Percentiles rank a stretch among this genome's conserved stretches.
Evolutionary conservation across 2,888 invertebrate species (phyloP).

Genomic region (Parasteatoda lunata): DNA sequence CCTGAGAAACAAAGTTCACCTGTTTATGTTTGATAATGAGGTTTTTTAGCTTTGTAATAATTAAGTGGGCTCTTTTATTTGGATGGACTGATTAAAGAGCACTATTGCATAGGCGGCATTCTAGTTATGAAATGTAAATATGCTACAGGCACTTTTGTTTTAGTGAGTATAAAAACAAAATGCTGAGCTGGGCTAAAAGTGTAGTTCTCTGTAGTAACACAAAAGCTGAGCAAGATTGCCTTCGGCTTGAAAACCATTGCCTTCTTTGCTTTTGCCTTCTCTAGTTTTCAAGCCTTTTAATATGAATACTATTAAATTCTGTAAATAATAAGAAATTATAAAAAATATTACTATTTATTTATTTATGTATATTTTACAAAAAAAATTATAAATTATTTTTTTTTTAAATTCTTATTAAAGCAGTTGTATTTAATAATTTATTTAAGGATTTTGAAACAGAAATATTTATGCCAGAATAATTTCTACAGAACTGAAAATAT

Average conservation of each 20-base stretch:
- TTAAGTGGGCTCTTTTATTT: constrained; percentile 9
- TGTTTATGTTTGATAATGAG: constrained; percentile 72
- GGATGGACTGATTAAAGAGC: neutral
- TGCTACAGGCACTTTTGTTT: constrained; percentile 48
- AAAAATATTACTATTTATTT: neutral
- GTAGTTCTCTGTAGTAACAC: neutral
- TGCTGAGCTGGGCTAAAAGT: neutral
- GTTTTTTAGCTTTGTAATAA: constrained; percentile 8
- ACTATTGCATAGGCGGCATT: constrained; percentile 52
- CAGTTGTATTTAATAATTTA: too few relatives aligned
- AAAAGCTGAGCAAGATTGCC: constrained; percentile 11
- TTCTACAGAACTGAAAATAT: too few relatives aligned
- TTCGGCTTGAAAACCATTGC: constrained; percentile 32
- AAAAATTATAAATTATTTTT: too few relatives aligned
- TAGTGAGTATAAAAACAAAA: constrained; percentile 8
- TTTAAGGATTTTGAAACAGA: too few relatives aligned
- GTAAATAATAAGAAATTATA: too few relatives aligned
- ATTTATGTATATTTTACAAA: neutral
- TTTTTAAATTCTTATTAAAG: too few relatives aligned
- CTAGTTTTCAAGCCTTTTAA: neutral
- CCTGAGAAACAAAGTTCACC: constrained; percentile 69
- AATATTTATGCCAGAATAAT: too few relatives aligned
- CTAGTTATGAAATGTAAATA: constrained; percentile 67
- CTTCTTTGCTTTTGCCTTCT: constrained; percentile 15
- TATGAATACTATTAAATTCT: too few relatives aligned